Base-by-base conservation (phyloP, 1,140 invertebrate genomes). In the Himalopsyche phryganea region DNA sequence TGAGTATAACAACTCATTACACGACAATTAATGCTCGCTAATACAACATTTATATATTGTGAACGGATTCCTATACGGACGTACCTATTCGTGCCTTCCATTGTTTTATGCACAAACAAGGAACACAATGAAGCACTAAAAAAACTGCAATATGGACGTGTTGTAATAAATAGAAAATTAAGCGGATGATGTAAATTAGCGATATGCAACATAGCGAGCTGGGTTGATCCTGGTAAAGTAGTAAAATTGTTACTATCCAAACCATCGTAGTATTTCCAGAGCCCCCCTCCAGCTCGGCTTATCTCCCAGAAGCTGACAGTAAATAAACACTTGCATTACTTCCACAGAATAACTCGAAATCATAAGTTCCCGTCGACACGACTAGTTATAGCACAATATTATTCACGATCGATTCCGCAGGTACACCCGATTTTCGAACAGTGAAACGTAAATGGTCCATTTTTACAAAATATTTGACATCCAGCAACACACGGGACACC, bases 61-160 rank as follows among this genome's bases (percentile, higher is more conserved):
- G 45, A 32, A 57, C 46, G 49, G 36, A 50, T 9, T 35, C 18
- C 41, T 44, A 33, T 45, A 50, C n/a, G 54, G 47, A 50, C 67
- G 32, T 68, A 74, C 75, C 75, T 71, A 77, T 73, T 73, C 68
- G 73, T 66, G 67, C 68, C 71, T 74, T 71, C 73, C 73, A 75
- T 77, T 75, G 73, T 74, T 67, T 69, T 59, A 65, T 69, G 66
- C 66, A 71, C 67, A 68, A 68, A 71, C 73, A 67, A 65, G 69
- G 71, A 75, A 74, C 72, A 76, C 73, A 75, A 75, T 68, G 67
- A 65, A 71, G 72, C 69, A 71, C 69, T 73, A 73, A 42, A 73
- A 72, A 71, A 74, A 75, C 73, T 74, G 75, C 75, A 77, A 77
- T 76, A 77, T 77, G 75, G 75, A 75, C 71, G 75, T 72, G 47